phyloP scores from a whole-genome alignment of 2,113 vertebrate genomes.

The Phylloscopus whistleri region DNA sequence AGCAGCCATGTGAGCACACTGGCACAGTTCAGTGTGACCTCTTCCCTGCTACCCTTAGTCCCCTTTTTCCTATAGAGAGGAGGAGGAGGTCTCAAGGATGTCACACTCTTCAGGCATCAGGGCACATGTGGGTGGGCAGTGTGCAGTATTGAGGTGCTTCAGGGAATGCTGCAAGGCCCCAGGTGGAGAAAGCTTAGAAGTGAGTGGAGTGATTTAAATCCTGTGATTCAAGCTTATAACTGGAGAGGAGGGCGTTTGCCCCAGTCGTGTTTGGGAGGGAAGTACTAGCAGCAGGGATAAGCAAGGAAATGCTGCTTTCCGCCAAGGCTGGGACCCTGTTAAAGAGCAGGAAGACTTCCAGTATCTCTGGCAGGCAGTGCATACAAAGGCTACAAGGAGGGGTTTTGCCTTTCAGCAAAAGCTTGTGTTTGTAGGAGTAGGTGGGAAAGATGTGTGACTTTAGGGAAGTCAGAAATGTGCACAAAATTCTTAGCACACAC shows the following conservation, averaged over 20 bases:
- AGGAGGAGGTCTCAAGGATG: not conserved
- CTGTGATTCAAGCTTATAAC: not conserved
- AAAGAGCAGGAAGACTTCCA: not conserved
- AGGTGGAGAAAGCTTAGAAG: fast-evolving
- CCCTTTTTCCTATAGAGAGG: not conserved
- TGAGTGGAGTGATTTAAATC: not conserved
- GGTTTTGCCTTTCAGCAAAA: not conserved
- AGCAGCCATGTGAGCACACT: fast-evolving
- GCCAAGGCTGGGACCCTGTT: fast-evolving
- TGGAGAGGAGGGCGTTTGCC: not conserved
- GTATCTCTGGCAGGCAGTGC: not conserved
- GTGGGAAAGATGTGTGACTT: not conserved
- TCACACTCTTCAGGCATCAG: fast-evolving
- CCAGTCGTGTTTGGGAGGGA: not conserved
- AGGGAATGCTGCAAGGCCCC: fast-evolving
- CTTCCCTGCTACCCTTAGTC: too few species aligned
- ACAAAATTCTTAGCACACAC: fast-evolving
- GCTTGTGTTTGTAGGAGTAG: not conserved
- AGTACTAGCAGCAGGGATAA: not conserved
- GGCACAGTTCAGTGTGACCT: fast-evolving
- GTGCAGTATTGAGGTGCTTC: too few species aligned
- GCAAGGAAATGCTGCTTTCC: not conserved
- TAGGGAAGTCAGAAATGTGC: not conserved
- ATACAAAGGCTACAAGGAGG: fast-evolving
- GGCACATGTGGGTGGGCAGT: fast-evolving